Conservation (phyloP, 2,888 invertebrate species). For the Sipunculus nudus region DNA sequence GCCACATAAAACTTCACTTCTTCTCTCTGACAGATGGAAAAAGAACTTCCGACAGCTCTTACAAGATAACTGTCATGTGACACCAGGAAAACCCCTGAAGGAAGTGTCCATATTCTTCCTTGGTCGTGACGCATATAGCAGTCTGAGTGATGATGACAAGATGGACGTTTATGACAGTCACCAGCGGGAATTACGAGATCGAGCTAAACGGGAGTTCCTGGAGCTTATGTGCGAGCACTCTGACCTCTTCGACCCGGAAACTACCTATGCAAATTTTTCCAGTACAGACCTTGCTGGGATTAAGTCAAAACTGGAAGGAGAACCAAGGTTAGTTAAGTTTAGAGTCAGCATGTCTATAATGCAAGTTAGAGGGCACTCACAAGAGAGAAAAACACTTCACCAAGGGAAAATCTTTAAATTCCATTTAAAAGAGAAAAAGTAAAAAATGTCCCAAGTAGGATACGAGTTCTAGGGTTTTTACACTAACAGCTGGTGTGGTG, state of each 20-base stretch:
- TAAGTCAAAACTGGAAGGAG: conserved; percentile 88
- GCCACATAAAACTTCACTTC: no score
- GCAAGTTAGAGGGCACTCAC: no score
- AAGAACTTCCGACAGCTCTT: conserved; percentile 92
- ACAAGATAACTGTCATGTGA: conserved; percentile 93
- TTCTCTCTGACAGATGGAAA: conserved; percentile 90
- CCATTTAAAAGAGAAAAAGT: no score
- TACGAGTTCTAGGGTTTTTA: no score
- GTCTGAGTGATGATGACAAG: conserved; percentile 87
- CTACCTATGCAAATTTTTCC: conserved; percentile 87
- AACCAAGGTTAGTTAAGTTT: conserved; percentile 76
- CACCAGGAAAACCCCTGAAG: conserved; percentile 90
- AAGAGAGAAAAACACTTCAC: no score
- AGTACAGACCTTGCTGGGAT: conserved; percentile 95
- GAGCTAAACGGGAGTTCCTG: conserved; percentile 91
- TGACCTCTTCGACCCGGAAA: conserved; percentile 91
- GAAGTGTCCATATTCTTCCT: conserved; percentile 87
- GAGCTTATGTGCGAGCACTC: conserved; percentile 92
- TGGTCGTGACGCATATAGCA: conserved; percentile 94
- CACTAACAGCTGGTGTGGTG: no score
- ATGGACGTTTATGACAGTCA: conserved; percentile 93
- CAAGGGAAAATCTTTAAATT: no score
- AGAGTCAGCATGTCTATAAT: not conserved
- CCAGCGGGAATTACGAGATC: conserved; percentile 76
- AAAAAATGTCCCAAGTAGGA: no score